Conservation (phyloP, 2,113 vertebrate species). For the Procavia capensis region DNA sequence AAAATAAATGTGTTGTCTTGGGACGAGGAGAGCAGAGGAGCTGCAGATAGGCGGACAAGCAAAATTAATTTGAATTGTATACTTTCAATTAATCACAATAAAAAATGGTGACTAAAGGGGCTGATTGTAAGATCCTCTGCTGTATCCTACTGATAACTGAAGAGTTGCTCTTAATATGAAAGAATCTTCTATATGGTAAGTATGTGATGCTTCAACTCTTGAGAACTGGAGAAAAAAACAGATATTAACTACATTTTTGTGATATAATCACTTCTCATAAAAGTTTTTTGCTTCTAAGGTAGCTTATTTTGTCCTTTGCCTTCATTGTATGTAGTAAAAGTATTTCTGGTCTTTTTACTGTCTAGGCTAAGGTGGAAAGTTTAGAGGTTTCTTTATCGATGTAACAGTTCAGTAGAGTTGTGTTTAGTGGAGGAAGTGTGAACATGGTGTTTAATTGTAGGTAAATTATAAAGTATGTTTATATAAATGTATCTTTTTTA, state of each 20-base stretch:
- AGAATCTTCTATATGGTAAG: too few species aligned
- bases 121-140: not conserved
- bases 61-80: too few species aligned
- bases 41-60: too few species aligned
- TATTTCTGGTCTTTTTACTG: not conserved
- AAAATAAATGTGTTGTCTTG: too few species aligned
- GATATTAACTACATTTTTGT: not conserved
- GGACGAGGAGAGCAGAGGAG: too few species aligned
- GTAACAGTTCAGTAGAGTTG: not conserved
- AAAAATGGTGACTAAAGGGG: too few species aligned
- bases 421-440: not conserved
- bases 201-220: fast-evolving
- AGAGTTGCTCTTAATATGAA: not conserved
- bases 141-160: fast-evolving
- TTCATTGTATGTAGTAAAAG: not conserved
- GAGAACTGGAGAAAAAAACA: not conserved
- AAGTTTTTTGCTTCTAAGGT: not conserved
- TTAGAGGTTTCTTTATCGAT: not conserved
- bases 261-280: not conserved
- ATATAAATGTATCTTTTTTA: not conserved
- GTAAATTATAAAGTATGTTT: not conserved
- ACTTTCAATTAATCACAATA: too few species aligned
- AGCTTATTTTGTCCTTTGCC: not conserved
- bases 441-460: not conserved
- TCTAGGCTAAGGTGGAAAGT: too few species aligned